A percentile compares a stretch with the other conserved stretches of the same genome.
These are phyloP conservation scores for Eupithecia tripunctaria DNA, from an alignment of 2,888 invertebrate genomes.

Conservation along the genomic window DNA sequence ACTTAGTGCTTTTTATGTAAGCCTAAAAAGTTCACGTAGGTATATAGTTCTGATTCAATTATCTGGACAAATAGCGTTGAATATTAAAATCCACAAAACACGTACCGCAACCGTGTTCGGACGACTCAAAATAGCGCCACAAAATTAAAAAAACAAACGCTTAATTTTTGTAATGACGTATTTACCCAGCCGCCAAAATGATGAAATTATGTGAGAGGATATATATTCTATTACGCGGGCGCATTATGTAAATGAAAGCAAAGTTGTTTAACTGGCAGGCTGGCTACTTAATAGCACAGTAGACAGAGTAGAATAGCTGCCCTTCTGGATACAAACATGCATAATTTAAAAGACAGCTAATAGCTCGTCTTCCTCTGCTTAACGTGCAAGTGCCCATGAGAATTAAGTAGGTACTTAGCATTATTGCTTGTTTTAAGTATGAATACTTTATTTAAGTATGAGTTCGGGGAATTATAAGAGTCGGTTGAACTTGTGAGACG, in stretches of 20 bases:
- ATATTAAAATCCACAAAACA: not conserved
- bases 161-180: conserved; percentile 18
- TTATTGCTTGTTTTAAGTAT: conserved; percentile 10
- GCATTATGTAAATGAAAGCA: conserved; percentile 71
- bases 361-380: conserved; percentile 49
- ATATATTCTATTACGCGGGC: conserved; percentile 45
- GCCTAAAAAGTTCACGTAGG: no score
- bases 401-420: conserved; percentile 21
- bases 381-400: conserved; percentile 26
- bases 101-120: not conserved
- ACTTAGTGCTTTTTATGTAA: no score
- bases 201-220: conserved; percentile 39
- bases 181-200: conserved; percentile 30
- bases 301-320: conserved; percentile 41
- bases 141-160: no score
- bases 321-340: conserved; percentile 55
- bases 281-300: conserved; percentile 42
- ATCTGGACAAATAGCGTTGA: not conserved
- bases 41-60: not conserved
- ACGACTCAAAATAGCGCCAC: not conserved
- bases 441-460: conserved; percentile 1
- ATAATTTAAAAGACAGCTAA: conserved; percentile 54
- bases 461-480: not conserved
- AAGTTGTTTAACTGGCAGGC: conserved; percentile 57
- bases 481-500: not conserved